Conservation (phyloP, 2,797 vertebrate genomes). For the Ispidina lecontei region DNA sequence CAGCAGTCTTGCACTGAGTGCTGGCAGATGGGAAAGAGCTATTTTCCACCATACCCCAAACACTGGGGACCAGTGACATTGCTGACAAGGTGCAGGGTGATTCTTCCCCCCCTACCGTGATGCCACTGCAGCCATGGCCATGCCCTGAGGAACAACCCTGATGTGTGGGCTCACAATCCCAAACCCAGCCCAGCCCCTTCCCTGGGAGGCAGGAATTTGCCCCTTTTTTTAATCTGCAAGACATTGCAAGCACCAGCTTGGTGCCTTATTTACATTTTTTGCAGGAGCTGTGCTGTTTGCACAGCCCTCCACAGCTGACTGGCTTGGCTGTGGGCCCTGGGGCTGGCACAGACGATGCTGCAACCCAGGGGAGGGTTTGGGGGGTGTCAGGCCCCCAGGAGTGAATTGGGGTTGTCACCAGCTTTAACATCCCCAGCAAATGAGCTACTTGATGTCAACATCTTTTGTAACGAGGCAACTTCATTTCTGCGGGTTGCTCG, state of each 20-base stretch:
- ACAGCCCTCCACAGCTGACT: fast-evolving
- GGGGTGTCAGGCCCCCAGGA: not conserved
- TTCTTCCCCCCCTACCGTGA: fast-evolving
- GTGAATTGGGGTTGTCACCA: not conserved
- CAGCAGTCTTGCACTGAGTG: not conserved
- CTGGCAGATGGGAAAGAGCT: not conserved
- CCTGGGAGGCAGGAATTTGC: not conserved
- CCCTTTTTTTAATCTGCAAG: not conserved
- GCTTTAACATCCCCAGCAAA: not conserved
- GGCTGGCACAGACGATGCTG: fast-evolving
- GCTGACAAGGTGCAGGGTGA: not conserved
- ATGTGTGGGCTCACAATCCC: fast-evolving
- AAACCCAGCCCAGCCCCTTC: not conserved
- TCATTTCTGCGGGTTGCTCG: conserved; percentile 5
- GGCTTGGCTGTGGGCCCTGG: fast-evolving
- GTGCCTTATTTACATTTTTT: not conserved
- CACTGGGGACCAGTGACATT: fast-evolving
- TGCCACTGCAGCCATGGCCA: not conserved
- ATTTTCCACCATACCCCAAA: not conserved
- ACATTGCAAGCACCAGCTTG: not conserved
- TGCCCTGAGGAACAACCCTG: fast-evolving
- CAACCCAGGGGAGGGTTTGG: not conserved
- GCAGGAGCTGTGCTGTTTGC: not conserved
- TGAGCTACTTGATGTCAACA: not conserved
- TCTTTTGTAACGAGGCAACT: conserved; percentile 21